Base-by-base conservation (phyloP, 2,113 vertebrate genomes). In the Thryonomys swinderianus region DNA sequence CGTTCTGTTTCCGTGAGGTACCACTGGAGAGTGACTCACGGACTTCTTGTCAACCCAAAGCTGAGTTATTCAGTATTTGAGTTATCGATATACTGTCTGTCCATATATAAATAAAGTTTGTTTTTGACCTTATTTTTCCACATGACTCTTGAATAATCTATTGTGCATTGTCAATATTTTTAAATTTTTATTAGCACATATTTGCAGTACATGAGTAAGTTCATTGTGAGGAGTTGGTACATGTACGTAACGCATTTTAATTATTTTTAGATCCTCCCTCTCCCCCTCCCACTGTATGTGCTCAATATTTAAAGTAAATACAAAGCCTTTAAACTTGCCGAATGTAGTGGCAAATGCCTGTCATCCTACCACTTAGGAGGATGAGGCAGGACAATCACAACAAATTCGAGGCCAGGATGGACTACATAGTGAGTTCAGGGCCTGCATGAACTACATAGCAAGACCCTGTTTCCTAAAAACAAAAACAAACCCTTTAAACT, bases 21-120 rank as follows among this genome's bases (percentile, higher is more conserved):
- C 88, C 92, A 40, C 78, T 96, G 92, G 86, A 18, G 55, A 10
- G 55, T 96, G 61, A 90, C 92, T 86, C 61, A 85, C 25, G 67
- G 88, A 95, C 92, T 97, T 95, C 42, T 95, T 93, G 93, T 96
- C 14, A 30, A 94, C 82, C 95, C 95, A 97, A 98, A 98, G 96
- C 94, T 96, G 97, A 92, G 92, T 90, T 16, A 97, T 84, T 95
- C 90, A 85, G 0, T 85, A 97, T 98, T 89, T 97, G 91, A 98
- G 93, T 97, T 94, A 94, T 62, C 90, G 96, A 96, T 95, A 95
- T 74, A 79, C 34, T 94, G 93, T 78, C 66, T 96, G 76, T 87
- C 57, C 45, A 86, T 95, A 53, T 97, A 76, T 96, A 97, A 98
- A 98, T 98, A 98, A 98, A 98, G 88, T 91, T 95, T 96, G 94